phyloP scores from a whole-genome alignment of 1,140 invertebrate species.

The Saccostrea echinata region DNA sequence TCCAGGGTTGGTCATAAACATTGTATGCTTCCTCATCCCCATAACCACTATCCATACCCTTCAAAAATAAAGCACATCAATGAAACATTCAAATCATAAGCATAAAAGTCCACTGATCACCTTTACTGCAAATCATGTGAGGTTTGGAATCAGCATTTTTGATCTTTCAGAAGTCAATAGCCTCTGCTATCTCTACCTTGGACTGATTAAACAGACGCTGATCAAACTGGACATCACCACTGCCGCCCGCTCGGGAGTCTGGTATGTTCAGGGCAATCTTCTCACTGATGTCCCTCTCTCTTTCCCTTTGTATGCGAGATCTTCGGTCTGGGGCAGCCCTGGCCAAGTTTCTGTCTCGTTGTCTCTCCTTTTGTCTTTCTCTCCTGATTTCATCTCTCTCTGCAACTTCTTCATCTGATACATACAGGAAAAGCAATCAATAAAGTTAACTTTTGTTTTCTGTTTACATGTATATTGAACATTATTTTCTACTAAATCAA shows the following conservation, averaged over 20 bases:
- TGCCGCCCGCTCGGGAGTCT: constrained; percentile 84
- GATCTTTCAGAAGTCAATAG: neutral
- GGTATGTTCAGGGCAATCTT: constrained; percentile 98
- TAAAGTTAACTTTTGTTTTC: neutral
- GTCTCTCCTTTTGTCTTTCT: constrained; percentile 94
- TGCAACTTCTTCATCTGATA: constrained; percentile 85
- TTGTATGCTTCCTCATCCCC: constrained; percentile 98
- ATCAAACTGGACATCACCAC: constrained; percentile 94
- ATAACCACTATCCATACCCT: constrained; percentile 97
- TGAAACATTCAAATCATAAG: neutral
- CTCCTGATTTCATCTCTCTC: constrained; percentile 94
- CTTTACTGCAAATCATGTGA: neutral
- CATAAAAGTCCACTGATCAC: neutral
- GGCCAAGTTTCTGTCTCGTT: constrained; percentile 94
- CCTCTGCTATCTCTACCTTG: constrained; percentile 81
- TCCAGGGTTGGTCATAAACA: constrained; percentile 94
- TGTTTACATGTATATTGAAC: neutral
- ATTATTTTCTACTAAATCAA: neutral
- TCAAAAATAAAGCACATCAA: neutral
- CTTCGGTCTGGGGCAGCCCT: constrained; percentile 96
- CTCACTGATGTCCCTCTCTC: constrained; percentile 98
- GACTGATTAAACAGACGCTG: constrained; percentile 96
- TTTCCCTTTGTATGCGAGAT: constrained; percentile 92
- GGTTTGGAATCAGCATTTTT: neutral
- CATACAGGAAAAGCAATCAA: neutral